Base-by-base conservation (phyloP, 1,140 invertebrate species). In the Forficula auricularia region DNA sequence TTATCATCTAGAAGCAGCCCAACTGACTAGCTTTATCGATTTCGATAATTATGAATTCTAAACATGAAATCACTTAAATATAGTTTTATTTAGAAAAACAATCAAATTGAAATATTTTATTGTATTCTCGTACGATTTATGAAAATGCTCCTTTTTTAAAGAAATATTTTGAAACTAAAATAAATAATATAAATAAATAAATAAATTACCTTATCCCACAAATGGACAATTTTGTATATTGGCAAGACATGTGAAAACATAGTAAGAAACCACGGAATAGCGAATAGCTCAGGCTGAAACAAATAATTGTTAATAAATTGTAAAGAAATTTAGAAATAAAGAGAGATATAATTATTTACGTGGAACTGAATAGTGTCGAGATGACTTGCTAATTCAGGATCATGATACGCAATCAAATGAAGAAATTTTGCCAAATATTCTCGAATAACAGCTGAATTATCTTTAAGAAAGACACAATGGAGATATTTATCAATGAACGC, bases 201-300 rank as follows among this genome's bases (percentile, higher is more conserved):
- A 4, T 27, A 27, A 27, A 4, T 4, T 27, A 27, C 22, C 37
- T 90, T 91, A 62, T 98, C 95, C 95, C 95, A 98, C 36, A 98
- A 58, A 64, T 98, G 92, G 38, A 98, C 75, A 45, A 98, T 94
- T 69, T 98, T 98, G 57, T 98, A 89, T 4, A 99, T 64, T 1
- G 95, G 95, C 63, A 99, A 96, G 1, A 97, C 90, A 66, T 92
- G 94, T 43, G 94, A 95, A 68, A 97, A 98, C 88, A 98, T 96
- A 8, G 95, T 99, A 4, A 99, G 66, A 62, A 98, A 98, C 95
- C 95, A 98, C 0, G 95, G 94, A 60, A 98, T 98, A n/a, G 95
- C 89, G 66, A 98, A 98, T 2, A 98, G 65, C 67, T 99, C 91
- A 0, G 95, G 91, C 22, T 27, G 22, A 4, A 27, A 27, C 22